A percentile compares a stretch with the other conserved stretches of the same genome.
Evolutionary conservation across 2,888 invertebrate species (phyloP).

Genomic region (Muscina levida): DNA sequence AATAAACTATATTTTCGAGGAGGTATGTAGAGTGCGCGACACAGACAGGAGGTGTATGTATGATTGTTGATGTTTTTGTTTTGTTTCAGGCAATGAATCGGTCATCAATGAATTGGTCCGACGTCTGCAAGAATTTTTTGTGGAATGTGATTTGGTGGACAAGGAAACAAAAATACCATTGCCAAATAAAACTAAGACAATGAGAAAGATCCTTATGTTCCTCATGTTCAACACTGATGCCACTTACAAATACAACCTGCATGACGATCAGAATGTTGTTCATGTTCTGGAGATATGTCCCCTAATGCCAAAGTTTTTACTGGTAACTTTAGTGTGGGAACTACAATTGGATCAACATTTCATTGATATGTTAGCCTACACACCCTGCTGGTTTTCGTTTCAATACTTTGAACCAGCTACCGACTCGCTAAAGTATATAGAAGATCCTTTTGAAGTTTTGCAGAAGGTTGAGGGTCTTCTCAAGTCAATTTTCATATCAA

Average conservation of each 20-base stretch:
- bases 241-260: constrained; percentile 72
- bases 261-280: constrained; percentile 68
- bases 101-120: constrained; percentile 71
- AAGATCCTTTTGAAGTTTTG: constrained; percentile 72
- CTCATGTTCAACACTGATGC: constrained; percentile 74
- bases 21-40: too few species aligned
- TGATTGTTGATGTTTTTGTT: background rate
- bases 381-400: constrained; percentile 74
- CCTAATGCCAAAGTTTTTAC: constrained; percentile 72
- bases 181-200: constrained; percentile 53
- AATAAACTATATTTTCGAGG: constrained; percentile 73
- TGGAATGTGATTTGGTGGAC: constrained; percentile 66
- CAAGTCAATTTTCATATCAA: constrained; percentile 69
- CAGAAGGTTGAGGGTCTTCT: constrained; percentile 71
- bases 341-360: constrained; percentile 72
- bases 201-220: constrained; percentile 74
- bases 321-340: constrained; percentile 72
- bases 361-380: constrained; percentile 71
- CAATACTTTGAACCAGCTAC: constrained; percentile 73
- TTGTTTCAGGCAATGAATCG: constrained; percentile 70
- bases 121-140: constrained; percentile 68
- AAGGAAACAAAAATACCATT: constrained; percentile 63
- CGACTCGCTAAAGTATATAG: constrained; percentile 71
- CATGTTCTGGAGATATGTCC: constrained; percentile 73
- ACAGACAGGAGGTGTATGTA: background rate